Evolutionary conservation across 2,888 invertebrate species (phyloP).

Genomic region (Diabrotica balteata): DNA sequence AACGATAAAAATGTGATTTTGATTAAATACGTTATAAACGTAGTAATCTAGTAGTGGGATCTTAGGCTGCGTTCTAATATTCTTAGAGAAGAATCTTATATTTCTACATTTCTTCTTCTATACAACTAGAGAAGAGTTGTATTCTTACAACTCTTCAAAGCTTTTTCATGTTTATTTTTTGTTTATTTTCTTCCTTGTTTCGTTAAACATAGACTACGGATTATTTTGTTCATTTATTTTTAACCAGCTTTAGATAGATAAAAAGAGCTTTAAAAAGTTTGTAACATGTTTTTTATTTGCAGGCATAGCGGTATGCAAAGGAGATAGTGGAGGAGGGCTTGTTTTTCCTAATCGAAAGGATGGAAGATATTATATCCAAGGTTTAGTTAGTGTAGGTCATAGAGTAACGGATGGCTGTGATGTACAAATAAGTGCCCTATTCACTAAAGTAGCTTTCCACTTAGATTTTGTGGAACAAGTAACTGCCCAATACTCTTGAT

Average conservation of each 20-base stretch:
- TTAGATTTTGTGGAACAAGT: constrained; percentile 34
- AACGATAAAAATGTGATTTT: too few relatives aligned
- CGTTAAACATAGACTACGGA: too few relatives aligned
- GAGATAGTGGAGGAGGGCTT: constrained; percentile 63
- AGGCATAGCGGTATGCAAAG: constrained; percentile 59
- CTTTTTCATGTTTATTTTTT: too few relatives aligned
- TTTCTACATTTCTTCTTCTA: too few relatives aligned
- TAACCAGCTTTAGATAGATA: too few relatives aligned
- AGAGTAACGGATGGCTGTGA: constrained; percentile 32
- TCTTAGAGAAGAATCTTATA: neutral
- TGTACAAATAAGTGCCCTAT: constrained; percentile 38
- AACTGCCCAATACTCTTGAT: constrained; percentile 15
- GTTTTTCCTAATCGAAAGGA: constrained; percentile 49
- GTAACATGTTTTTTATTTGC: constrained; percentile 5
- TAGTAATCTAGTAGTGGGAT: too few relatives aligned
- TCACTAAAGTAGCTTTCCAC: constrained; percentile 39
- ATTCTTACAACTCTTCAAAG: too few relatives aligned
- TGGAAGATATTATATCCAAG: constrained; percentile 58
- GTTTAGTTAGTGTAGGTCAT: constrained; percentile 58
- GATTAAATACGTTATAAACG: too few relatives aligned
- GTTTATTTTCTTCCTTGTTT: too few relatives aligned
- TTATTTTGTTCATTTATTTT: too few relatives aligned
- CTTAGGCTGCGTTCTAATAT: neutral
- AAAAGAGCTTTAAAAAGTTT: too few relatives aligned
- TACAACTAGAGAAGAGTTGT: too few relatives aligned